Conservation (phyloP, 2,888 invertebrate genomes). For the Lasioglossum villosulum region DNA sequence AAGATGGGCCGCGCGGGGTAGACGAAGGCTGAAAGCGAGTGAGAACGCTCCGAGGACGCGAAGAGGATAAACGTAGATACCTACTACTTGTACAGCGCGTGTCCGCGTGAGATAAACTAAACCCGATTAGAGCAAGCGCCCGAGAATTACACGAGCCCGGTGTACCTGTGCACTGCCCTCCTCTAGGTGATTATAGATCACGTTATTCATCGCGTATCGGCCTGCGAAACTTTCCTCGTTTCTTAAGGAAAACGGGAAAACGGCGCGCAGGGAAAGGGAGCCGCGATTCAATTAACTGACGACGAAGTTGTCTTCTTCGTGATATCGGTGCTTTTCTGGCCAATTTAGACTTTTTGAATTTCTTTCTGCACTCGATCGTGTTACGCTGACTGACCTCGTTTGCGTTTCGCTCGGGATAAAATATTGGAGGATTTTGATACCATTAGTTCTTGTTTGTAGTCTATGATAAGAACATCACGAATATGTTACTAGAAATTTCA, state of each 20-base stretch:
- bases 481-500: not conserved
- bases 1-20: conserved; percentile 71
- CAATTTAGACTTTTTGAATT: not conserved
- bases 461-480: not conserved
- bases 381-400: not conserved
- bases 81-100: conserved; percentile 75
- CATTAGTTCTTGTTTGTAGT: too few relatives aligned
- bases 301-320: not conserved
- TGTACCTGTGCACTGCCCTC: conserved; percentile 18
- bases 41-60: conserved; percentile 43
- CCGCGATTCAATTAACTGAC: conserved; percentile 78
- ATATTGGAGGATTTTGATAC: too few relatives aligned
- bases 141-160: conserved; percentile 11
- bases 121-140: conserved; percentile 73
- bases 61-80: conserved; percentile 59
- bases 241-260: not conserved
- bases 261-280: conserved; percentile 23
- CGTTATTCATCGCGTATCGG: conserved; percentile 46
- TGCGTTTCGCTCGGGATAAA: too few relatives aligned
- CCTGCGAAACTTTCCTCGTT: conserved; percentile 34
- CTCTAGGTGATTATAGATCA: conserved; percentile 42
- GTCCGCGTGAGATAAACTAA: conserved; percentile 79
- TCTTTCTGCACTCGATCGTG: not conserved
- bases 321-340: not conserved
- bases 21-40: conserved; percentile 27